Conservation (phyloP, 2,113 vertebrate genomes). For the Onychorhynchus coronatus region DNA sequence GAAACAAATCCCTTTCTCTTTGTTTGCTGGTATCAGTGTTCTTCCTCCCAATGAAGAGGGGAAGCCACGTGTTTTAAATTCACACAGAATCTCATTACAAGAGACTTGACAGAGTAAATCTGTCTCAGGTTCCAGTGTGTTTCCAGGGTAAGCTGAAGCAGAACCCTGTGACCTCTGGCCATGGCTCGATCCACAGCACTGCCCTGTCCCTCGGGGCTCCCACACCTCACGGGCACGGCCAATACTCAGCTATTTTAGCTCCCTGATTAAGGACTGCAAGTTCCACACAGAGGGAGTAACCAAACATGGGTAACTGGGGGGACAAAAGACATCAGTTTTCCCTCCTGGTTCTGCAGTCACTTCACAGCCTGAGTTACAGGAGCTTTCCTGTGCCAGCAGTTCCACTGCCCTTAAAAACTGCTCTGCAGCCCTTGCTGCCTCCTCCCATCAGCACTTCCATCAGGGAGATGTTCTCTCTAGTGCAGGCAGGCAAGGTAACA, state of each 20-base stretch:
- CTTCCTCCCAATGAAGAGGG: not conserved
- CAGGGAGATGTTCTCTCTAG: not conserved
- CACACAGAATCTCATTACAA: not conserved
- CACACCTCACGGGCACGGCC: not conserved
- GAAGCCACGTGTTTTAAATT: not conserved
- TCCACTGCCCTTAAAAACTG: not conserved
- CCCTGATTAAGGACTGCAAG: not conserved
- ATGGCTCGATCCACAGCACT: not conserved
- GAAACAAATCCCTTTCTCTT: not conserved
- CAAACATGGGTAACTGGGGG: not conserved
- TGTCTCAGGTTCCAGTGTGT: not conserved
- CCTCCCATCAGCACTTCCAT: not conserved
- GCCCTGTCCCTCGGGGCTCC: not conserved
- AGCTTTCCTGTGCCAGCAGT: not conserved
- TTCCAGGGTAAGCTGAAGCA: not conserved
- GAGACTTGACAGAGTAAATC: fast-evolving
- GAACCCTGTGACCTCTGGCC: not conserved
- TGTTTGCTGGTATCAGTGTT: not conserved
- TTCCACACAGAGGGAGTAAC: not conserved
- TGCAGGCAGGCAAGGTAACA: not conserved
- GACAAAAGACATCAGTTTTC: not conserved
- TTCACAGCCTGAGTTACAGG: not conserved
- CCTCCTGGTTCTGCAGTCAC: not conserved
- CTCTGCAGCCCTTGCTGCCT: not conserved
- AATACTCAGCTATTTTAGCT: not conserved